Evolutionary conservation across 2,113 vertebrate genomes (phyloP).

Genomic region (Cryptoleucopteryx plumbea): DNA sequence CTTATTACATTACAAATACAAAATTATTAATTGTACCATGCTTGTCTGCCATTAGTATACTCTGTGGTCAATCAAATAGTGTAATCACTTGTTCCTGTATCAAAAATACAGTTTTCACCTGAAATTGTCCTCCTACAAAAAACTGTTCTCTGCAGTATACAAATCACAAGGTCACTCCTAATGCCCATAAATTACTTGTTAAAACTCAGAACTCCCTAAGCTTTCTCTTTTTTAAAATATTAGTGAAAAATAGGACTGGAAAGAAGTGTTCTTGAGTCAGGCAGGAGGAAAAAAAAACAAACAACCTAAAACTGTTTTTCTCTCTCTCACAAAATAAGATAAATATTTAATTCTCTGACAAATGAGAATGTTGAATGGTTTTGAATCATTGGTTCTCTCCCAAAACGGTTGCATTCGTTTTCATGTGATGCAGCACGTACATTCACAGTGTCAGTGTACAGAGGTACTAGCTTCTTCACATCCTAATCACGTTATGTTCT

Average conservation of each 20-base stretch:
- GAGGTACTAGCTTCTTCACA: background rate
- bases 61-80: background rate
- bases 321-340: background rate
- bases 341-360: slow-evolving; percentile 57
- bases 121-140: background rate
- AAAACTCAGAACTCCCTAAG: background rate
- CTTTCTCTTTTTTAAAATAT: background rate
- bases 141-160: background rate
- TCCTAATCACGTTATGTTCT: background rate
- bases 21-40: background rate
- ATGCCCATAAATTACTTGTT: background rate
- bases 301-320: background rate
- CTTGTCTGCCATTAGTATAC: background rate
- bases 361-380: background rate
- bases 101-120: background rate
- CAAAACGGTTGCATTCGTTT: background rate
- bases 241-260: background rate
- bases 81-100: background rate
- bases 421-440: background rate
- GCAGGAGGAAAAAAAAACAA: background rate
- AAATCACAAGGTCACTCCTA: background rate
- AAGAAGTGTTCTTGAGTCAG: background rate
- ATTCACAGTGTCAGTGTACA: background rate
- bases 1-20: background rate
- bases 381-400: slow-evolving; percentile 14